These are phyloP conservation scores for Tokudaia tokunoshimensis DNA, from an alignment of 2,797 vertebrate species.

Conservation along the genomic window DNA sequence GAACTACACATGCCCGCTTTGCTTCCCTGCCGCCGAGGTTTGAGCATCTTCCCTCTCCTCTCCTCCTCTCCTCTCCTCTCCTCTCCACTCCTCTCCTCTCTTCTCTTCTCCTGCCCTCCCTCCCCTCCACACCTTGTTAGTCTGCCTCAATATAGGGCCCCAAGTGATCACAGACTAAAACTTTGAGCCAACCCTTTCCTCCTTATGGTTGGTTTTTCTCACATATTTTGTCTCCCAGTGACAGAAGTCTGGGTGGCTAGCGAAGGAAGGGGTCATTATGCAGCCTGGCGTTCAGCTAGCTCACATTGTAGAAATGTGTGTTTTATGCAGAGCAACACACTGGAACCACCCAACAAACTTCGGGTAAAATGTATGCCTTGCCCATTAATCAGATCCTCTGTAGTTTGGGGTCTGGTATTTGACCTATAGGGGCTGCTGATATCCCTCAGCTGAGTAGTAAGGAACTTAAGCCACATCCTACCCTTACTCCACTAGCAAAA, in stretches of 20 bases:
- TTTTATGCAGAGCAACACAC: not conserved
- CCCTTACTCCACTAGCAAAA: not conserved
- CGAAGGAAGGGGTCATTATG: not conserved
- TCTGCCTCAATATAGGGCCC: not conserved
- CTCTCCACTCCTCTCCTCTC: no score
- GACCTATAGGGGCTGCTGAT: not conserved
- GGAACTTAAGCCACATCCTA: not conserved
- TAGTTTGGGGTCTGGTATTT: not conserved
- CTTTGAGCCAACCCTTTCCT: not conserved
- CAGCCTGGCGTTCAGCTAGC: not conserved
- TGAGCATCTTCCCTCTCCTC: not conserved
- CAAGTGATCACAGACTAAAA: not conserved
- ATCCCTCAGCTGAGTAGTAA: not conserved
- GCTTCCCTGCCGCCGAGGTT: not conserved
- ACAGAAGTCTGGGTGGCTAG: not conserved
- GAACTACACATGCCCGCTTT: not conserved
- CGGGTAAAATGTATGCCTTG: not conserved
- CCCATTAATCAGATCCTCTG: not conserved
- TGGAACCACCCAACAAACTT: not conserved
- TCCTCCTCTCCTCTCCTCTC: no score
- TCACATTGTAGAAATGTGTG: not conserved
- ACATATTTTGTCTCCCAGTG: not conserved
- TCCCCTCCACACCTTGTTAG: no score
- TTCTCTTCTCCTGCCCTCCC: no score
- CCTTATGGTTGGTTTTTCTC: not conserved